Evolutionary conservation across 2,888 invertebrate species (phyloP).

Genomic region (Onthophagus sagittarius): DNA sequence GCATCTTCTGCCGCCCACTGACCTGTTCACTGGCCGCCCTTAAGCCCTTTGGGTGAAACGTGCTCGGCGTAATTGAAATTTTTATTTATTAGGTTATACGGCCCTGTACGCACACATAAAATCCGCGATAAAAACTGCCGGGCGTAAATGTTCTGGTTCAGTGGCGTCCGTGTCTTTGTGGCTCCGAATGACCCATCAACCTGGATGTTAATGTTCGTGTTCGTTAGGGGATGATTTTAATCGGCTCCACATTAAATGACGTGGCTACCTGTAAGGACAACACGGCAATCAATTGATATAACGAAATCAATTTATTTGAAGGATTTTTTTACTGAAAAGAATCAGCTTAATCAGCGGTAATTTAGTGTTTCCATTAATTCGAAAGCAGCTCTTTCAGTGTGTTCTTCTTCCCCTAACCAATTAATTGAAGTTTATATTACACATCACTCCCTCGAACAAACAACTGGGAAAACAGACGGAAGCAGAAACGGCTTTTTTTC

Average conservation of each 20-base stretch:
- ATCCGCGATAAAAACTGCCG: slow-evolving; percentile 19
- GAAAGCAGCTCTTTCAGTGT: background rate
- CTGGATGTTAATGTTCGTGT: slow-evolving; percentile 7
- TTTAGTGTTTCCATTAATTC: background rate
- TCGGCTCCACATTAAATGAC: background rate
- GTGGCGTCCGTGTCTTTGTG: background rate
- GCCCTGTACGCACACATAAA: slow-evolving; percentile 17
- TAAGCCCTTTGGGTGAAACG: slow-evolving; percentile 7
- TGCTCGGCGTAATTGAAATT: slow-evolving; percentile 20
- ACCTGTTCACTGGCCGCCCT: slow-evolving; percentile 2
- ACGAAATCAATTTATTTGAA: too few species aligned
- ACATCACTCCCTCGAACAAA: background rate
- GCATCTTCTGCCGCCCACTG: background rate
- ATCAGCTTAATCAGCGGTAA: background rate
- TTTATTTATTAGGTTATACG: slow-evolving; percentile 22
- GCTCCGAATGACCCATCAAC: slow-evolving; percentile 4
- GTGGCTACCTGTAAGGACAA: too few species aligned
- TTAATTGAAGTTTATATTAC: background rate
- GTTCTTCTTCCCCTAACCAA: background rate
- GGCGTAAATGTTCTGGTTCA: background rate
- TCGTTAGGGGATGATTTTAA: slow-evolving; percentile 5
- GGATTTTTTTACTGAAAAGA: too few species aligned
- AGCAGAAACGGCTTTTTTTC: background rate
- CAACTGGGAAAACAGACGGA: background rate
- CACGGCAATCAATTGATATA: too few species aligned